Conservation (phyloP, 1,140 invertebrate genomes). For the Lordiphosa stackelbergi region DNA sequence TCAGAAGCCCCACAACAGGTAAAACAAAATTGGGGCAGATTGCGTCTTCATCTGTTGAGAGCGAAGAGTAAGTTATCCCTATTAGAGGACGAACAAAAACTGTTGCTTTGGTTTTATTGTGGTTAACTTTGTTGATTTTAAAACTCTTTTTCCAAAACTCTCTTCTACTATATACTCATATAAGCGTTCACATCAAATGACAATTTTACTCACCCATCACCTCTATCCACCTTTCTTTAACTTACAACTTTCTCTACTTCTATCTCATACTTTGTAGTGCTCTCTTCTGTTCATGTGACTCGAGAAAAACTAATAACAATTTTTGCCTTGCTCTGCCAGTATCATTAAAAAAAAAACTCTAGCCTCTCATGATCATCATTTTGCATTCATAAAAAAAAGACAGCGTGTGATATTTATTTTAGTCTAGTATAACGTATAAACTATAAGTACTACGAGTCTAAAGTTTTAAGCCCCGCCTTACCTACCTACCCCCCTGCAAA, state of each 20-base stretch:
- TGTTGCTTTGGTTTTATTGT: conserved; percentile 53
- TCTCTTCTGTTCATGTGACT: conserved; percentile 51
- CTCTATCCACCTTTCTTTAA: conserved; percentile 28
- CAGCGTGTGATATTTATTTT: conserved; percentile 37
- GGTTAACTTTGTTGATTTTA: conserved; percentile 69
- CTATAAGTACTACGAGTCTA: conserved; percentile 21
- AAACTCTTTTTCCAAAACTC: conserved; percentile 42
- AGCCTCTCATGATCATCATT: conserved; percentile 20
- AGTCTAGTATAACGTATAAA: conserved; percentile 42
- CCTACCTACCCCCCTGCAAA: too few species aligned
- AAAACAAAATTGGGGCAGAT: conserved; percentile 73
- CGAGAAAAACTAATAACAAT: conserved; percentile 24
- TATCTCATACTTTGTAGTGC: conserved; percentile 63
- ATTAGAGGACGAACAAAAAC: conserved; percentile 15
- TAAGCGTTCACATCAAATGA: conserved; percentile 24
- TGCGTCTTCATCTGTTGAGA: conserved; percentile 71
- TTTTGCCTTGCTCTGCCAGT: conserved; percentile 59
- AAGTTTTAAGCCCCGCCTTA: conserved; percentile 15
- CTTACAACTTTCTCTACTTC: conserved; percentile 21
- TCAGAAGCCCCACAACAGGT: conserved; percentile 74
- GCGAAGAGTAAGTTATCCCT: conserved; percentile 73
- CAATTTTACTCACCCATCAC: conserved; percentile 22
- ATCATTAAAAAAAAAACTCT: conserved; percentile 22
- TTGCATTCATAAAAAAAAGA: conserved; percentile 35
- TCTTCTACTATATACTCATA: conserved; percentile 23